Percentiles rank a stretch among this genome's conserved stretches.
These are phyloP conservation scores for Perithous albicinctus DNA, from an alignment of 2,888 invertebrate species.

Conservation along the genomic window DNA sequence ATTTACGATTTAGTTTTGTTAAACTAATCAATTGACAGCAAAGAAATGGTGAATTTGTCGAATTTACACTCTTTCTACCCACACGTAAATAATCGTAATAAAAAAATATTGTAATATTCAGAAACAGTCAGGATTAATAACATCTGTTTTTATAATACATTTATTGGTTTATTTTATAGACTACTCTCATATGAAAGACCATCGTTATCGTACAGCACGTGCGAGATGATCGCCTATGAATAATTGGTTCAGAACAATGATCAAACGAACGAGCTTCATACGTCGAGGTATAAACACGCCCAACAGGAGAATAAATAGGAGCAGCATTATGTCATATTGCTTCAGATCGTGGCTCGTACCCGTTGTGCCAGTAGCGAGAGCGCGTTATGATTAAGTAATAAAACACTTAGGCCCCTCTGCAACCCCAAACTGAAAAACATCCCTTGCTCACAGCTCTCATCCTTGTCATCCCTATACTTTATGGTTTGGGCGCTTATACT, in stretches of 20 bases:
- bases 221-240: conserved; percentile 72
- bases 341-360: conserved; percentile 50
- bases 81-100: too few relatives aligned
- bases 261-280: conserved; percentile 58
- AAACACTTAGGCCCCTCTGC: conserved; percentile 81
- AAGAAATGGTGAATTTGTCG: too few relatives aligned
- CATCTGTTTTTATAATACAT: background rate
- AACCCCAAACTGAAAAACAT: conserved; percentile 77
- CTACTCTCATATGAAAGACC: conserved; percentile 10
- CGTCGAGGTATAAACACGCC: conserved; percentile 62
- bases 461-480: background rate
- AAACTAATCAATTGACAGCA: too few relatives aligned
- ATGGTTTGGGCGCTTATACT: background rate
- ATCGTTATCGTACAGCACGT: conserved; percentile 31
- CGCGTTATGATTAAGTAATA: conserved; percentile 84
- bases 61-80: too few relatives aligned
- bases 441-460: conserved; percentile 69
- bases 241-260: conserved; percentile 74
- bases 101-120: too few relatives aligned
- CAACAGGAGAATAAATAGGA: conserved; percentile 52
- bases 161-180: background rate
- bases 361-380: conserved; percentile 59
- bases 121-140: too few relatives aligned
- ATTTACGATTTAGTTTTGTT: too few relatives aligned
- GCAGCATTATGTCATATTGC: conserved; percentile 70